Percentiles rank a stretch among this genome's conserved stretches.
Conservation (phyloP, 1,140 invertebrate species). For the Heliothis virescens region DNA sequence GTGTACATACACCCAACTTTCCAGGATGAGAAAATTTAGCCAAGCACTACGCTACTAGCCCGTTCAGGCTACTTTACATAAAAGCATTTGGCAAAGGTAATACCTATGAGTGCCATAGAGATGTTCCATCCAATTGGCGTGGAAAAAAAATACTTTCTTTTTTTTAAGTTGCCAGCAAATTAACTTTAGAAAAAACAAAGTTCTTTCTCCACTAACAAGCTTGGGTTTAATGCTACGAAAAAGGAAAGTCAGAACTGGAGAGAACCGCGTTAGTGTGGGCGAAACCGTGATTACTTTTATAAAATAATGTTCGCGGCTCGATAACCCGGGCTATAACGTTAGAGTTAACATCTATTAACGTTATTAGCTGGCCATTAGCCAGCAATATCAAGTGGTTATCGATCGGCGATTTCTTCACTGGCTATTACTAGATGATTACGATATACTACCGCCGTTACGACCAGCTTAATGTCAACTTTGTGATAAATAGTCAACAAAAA, state of each 20-base stretch:
- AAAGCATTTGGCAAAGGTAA: conserved; percentile 44
- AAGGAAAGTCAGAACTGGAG: conserved; percentile 13
- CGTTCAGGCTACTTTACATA: conserved; percentile 40
- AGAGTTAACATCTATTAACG: conserved; percentile 49
- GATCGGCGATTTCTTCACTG: conserved; percentile 42
- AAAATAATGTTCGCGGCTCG: conserved; percentile 42
- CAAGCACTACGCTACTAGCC: conserved; percentile 19
- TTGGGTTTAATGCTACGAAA: conserved; percentile 1
- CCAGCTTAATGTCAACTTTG: conserved; percentile 32
- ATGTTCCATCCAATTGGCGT: conserved; percentile 2
- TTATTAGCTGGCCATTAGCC: conserved; percentile 49
- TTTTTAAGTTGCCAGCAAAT: neutral
- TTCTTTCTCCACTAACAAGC: conserved; percentile 33
- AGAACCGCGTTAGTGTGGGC: conserved; percentile 24
- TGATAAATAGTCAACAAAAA: conserved; percentile 42
- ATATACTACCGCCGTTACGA: conserved; percentile 34
- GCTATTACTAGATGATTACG: conserved; percentile 44
- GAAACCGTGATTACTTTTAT: conserved; percentile 39
- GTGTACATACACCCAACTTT: conserved; percentile 16
- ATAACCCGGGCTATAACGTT: conserved; percentile 39
- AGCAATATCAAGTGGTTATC: conserved; percentile 45
- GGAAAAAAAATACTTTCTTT: conserved; percentile 8
- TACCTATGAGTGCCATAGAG: conserved; percentile 35
- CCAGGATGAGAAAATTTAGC: conserved; percentile 27
- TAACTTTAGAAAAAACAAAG: conserved; percentile 32